phyloP scores from a whole-genome alignment of 53 echinoderm and acorn worm species.

The Mesocentrotus franciscanus region DNA sequence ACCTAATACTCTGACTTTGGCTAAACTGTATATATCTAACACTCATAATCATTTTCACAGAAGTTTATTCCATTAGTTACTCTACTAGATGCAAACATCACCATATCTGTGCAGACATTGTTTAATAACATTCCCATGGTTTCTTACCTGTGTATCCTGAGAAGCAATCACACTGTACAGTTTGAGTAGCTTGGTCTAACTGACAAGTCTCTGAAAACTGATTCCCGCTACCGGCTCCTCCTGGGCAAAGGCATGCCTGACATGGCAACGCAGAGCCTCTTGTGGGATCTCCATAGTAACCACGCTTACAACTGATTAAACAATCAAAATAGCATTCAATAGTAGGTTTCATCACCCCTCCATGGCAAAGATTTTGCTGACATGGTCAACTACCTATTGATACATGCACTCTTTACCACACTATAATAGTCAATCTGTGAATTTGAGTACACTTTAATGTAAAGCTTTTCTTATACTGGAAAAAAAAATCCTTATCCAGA shows the following conservation, averaged over 20 bases:
- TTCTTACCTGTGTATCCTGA: slow-evolving; percentile 82
- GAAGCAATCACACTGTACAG: slow-evolving; percentile 89
- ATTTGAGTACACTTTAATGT: no score
- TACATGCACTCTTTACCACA: background rate
- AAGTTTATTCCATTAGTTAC: background rate
- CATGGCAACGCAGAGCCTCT: slow-evolving; percentile 75
- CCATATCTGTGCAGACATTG: background rate
- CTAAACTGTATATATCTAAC: background rate
- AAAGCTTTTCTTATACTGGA: no score
- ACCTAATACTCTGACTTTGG: background rate
- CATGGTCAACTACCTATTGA: background rate
- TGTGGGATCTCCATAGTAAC: slow-evolving; percentile 95
- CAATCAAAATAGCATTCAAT: background rate
- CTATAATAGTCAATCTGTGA: no score
- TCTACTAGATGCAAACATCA: background rate
- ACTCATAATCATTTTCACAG: background rate
- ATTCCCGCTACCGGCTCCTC: slow-evolving; percentile 84
- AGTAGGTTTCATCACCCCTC: background rate
- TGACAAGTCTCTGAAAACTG: slow-evolving; percentile 95
- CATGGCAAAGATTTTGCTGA: background rate
- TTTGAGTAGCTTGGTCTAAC: slow-evolving; percentile 85
- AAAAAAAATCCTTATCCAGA: no score
- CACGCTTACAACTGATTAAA: slow-evolving; percentile 78
- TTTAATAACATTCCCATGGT: background rate
- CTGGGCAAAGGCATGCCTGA: slow-evolving; percentile 96